These are phyloP conservation scores for Euspilapteryx auroguttella DNA, from an alignment of 2,888 invertebrate genomes.

Conservation along the genomic window DNA sequence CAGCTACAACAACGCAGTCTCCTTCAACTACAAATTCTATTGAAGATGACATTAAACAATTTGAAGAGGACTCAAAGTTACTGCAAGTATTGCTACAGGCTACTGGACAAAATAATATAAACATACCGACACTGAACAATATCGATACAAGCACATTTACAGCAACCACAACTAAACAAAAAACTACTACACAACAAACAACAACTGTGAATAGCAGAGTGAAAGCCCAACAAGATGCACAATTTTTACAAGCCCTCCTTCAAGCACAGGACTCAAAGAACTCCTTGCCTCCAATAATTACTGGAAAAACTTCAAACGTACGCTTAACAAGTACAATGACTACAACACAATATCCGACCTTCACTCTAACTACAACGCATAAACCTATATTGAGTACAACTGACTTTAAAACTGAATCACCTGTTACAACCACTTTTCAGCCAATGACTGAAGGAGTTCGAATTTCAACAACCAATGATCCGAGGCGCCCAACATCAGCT, in stretches of 20 bases:
- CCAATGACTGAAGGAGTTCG: slow-evolving; percentile 26
- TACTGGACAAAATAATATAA: slow-evolving; percentile 39
- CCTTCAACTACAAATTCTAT: slow-evolving; percentile 33
- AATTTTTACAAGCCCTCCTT: slow-evolving; percentile 41
- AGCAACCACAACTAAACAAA: slow-evolving; percentile 14
- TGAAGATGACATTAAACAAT: slow-evolving; percentile 45
- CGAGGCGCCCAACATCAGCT: slow-evolving; percentile 8
- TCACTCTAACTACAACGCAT: slow-evolving; percentile 20
- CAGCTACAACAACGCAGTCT: slow-evolving; percentile 14
- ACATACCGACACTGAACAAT: slow-evolving; percentile 30
- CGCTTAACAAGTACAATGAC: slow-evolving; percentile 38
- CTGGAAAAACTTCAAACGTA: slow-evolving; percentile 42
- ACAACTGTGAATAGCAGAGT: slow-evolving; percentile 24
- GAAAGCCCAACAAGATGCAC: slow-evolving; percentile 40
- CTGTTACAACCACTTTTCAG: slow-evolving; percentile 29
- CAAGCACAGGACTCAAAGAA: slow-evolving; percentile 40
- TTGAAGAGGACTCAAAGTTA: slow-evolving; percentile 47
- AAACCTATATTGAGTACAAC: slow-evolving; percentile 20
- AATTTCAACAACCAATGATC: slow-evolving; percentile 34
- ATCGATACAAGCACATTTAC: slow-evolving; percentile 14
- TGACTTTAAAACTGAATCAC: slow-evolving; percentile 18
- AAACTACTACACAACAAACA: slow-evolving; percentile 14
- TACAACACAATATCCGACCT: slow-evolving; percentile 12
- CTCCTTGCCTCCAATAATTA: slow-evolving; percentile 28
- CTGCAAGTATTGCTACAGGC: slow-evolving; percentile 43